These are phyloP conservation scores for Tetramorium parvispinum DNA, from an alignment of 1,140 invertebrate genomes.

Conservation along the genomic window DNA sequence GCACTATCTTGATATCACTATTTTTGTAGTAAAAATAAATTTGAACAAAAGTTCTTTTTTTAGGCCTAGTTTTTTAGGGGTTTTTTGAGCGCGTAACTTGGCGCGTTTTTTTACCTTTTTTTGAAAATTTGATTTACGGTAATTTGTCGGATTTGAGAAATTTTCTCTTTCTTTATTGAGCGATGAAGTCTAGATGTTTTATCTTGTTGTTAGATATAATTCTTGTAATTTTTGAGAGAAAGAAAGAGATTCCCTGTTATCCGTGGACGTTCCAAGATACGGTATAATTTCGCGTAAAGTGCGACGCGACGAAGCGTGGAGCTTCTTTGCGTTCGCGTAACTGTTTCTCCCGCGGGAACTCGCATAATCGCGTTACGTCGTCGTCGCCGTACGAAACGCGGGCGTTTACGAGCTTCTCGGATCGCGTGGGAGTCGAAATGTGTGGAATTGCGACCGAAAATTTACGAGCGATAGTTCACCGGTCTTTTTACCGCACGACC, in stretches of 20 bases:
- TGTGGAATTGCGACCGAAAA: slow-evolving; percentile 21
- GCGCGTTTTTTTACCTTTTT: no score
- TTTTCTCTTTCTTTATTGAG: neutral
- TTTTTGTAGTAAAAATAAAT: no score
- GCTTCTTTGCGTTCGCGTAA: slow-evolving; percentile 37
- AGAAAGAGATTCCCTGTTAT: neutral
- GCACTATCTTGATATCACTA: no score
- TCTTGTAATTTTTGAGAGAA: neutral
- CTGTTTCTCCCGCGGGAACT: slow-evolving; percentile 49
- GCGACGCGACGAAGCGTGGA: slow-evolving; percentile 31
- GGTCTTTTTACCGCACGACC: neutral
- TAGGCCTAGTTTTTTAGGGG: no score
- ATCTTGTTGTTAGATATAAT: neutral
- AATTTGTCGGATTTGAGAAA: neutral
- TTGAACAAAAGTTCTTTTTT: no score
- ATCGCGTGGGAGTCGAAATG: slow-evolving; percentile 51
- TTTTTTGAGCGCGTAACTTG: no score
- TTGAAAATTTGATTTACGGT: neutral
- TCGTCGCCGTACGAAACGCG: slow-evolving; percentile 18
- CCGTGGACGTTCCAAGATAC: neutral
- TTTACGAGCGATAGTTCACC: slow-evolving; percentile 41
- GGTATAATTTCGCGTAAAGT: slow-evolving; percentile 27
- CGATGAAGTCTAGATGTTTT: neutral
- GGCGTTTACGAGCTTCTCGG: slow-evolving; percentile 35
- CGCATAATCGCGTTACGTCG: slow-evolving; percentile 48